Evolutionary conservation across 2,888 invertebrate genomes (phyloP), one percentile per base, ranked within the genome.

Genomic region (Epinotia demarniana): DNA sequence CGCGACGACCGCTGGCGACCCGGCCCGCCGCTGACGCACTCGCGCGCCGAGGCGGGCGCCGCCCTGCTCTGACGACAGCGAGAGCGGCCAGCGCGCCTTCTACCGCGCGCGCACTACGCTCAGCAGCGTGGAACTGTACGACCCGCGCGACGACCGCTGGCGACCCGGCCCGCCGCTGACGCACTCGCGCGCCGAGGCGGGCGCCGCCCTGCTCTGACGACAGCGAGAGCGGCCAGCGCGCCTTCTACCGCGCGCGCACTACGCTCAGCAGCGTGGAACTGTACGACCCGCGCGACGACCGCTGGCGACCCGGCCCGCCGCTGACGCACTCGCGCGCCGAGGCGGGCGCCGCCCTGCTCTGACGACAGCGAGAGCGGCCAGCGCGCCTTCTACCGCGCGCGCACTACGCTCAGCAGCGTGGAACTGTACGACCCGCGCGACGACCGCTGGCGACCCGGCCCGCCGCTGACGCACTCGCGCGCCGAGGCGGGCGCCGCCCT

Each of bases 401-500:
- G 97, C 88, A 96, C 97, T 81, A 97, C 98, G 60, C 96, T 98
- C 79, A 96, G 97, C 80, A 96, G 96, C 70, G 97, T 98, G 16
- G 98, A 98, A 91, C 95, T 97, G 81, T 98, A 97, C 92, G 97
- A 98, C 92, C 98, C 98, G 12, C 92, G 96, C 73, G 95, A 95
- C 46, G 96, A 97, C 89, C 91, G 93, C 70, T 99, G 99, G 98
- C 95, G 95, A 79, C 95, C 96, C 82, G 97, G 97, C 80, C 96
- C 97, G 63, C 95, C 97, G 78, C 95, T 98, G 86, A 97, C 98
- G 33, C 96, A 97, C 85, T 97, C 97, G 81, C 95, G 98, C 79
- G 97, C 98, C 72, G 98, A 98, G 91, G 98, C 98, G 62, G 98
- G 97, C 77, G 97, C 97, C 78, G 97, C 97, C 75, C 96, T 98